These are phyloP conservation scores for Onchidella celtica DNA, from an alignment of 2,888 invertebrate genomes.

Conservation along the genomic window DNA sequence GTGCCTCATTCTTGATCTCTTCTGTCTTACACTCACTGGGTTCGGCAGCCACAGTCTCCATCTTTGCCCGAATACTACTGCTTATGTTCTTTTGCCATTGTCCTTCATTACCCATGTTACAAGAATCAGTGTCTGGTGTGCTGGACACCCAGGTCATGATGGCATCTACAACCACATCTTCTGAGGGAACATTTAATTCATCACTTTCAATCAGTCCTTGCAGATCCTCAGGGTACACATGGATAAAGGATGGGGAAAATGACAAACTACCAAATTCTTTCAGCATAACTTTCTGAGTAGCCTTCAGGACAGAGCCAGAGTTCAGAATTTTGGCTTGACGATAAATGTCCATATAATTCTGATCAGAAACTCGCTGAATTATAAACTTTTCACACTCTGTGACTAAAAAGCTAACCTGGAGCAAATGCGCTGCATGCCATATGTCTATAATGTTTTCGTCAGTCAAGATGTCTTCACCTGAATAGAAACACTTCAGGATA, in stretches of 20 bases:
- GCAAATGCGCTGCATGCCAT: slow-evolving; percentile 34
- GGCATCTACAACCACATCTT: slow-evolving; percentile 26
- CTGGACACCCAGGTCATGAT: slow-evolving; percentile 6
- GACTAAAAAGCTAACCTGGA: slow-evolving; percentile 9
- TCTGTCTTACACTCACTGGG: not conserved
- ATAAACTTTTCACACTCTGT: slow-evolving; percentile 30
- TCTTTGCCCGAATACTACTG: not conserved
- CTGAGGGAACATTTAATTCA: slow-evolving; percentile 2
- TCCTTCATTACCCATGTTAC: not conserved
- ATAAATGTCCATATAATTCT: slow-evolving; percentile 7
- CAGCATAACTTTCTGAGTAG: not conserved
- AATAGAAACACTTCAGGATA: slow-evolving; percentile 16
- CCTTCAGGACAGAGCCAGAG: not conserved
- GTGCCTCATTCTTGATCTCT: not conserved
- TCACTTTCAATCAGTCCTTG: not conserved
- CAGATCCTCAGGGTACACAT: slow-evolving; percentile 3
- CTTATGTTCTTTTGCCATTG: not conserved
- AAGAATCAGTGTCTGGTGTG: not conserved
- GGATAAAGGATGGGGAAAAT: not conserved
- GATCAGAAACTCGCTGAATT: not conserved
- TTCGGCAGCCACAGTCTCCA: not conserved
- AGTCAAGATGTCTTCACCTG: slow-evolving; percentile 5
- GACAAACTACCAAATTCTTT: slow-evolving; percentile 19
- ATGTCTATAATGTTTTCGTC: slow-evolving; percentile 15
- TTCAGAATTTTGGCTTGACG: slow-evolving; percentile 4